A percentile compares a stretch with the other conserved stretches of the same genome.
These are phyloP conservation scores for Coelopa frigida DNA, from an alignment of 1,140 invertebrate genomes.

Conservation along the genomic window DNA sequence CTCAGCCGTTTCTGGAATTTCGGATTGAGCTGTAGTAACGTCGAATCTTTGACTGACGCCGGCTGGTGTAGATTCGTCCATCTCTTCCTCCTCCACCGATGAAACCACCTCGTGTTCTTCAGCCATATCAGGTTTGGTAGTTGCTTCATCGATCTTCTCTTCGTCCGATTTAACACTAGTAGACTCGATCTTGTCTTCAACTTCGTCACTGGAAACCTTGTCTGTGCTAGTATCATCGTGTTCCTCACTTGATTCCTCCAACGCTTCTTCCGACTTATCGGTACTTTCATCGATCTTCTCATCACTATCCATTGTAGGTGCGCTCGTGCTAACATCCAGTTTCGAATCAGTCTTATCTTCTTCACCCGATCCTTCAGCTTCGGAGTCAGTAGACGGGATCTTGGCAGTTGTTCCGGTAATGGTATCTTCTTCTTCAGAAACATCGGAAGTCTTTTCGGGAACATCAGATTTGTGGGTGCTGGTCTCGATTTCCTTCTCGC, in stretches of 20 bases:
- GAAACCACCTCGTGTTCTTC: conserved; percentile 10
- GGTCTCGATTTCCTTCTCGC: too few relatives aligned
- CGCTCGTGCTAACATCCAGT: too few relatives aligned
- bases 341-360: too few relatives aligned
- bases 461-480: too few relatives aligned
- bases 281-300: too few relatives aligned
- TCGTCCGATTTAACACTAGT: conserved; percentile 8
- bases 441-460: too few relatives aligned
- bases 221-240: neutral
- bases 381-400: neutral
- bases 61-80: conserved; percentile 9
- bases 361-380: neutral
- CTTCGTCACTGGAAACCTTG: neutral
- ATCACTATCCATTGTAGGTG: too few relatives aligned
- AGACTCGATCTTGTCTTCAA: conserved; percentile 5
- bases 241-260: too few relatives aligned
- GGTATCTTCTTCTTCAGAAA: neutral
- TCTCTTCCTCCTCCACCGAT: conserved; percentile 6
- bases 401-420: neutral
- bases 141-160: conserved; percentile 14
- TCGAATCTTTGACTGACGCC: neutral
- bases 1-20: neutral
- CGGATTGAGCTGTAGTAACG: neutral
- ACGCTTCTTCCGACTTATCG: too few relatives aligned
- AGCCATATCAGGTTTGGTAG: conserved; percentile 10